Base-by-base conservation (phyloP, 2,113 vertebrate species). In the Acrocephalus arundinaceus region DNA sequence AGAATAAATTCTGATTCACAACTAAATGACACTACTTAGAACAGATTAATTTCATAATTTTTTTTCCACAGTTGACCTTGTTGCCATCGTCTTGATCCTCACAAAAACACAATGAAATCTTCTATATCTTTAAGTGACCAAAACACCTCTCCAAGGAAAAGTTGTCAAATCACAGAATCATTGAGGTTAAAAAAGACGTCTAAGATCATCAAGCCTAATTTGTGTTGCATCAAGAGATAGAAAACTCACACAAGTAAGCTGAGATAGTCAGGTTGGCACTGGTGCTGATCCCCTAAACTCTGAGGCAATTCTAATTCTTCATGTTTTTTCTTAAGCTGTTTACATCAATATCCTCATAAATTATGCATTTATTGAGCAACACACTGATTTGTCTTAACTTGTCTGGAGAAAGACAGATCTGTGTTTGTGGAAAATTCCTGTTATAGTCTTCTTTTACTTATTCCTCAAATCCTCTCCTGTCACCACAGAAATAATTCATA, bases 81-180 rank as follows among this genome's bases (percentile, higher is more conserved):
- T 48, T 58, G 7, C 3, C 9, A 46, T n/a, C 22, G 15, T 58
- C 59, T 48, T 80, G 10, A 58, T 10, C 2, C 9, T 54, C 57
- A 74, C 13, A 93, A 62, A 89, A 58, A 3, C 1, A 1, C 14
- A 37, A 23, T 27, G 7, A 62, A 65, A 24, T 39, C 21, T 63
- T 77, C 55, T 0, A 0, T 35, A 6, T 35, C 16, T 59, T 61
- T 39, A 82, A 79, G 21, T 0, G 1, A 71, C 31, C 39, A 75
- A 67, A 79, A 45, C 5, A 39, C 9, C 17, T 12, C 24, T 85
- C 35, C 31, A 13, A 8, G 15, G 24, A 45, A 62, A 48, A 75
- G 20, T 4, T 20, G 19, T 21, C n/a, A 13, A 79, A 33, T 33
- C 48, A 68, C 31, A 41, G n/a, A 31, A 31, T 9, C 41, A 35